A percentile compares a stretch with the other conserved stretches of the same genome.
phyloP scores from a whole-genome alignment of 1,140 invertebrate species.

The Cardiocondyla obscurior region DNA sequence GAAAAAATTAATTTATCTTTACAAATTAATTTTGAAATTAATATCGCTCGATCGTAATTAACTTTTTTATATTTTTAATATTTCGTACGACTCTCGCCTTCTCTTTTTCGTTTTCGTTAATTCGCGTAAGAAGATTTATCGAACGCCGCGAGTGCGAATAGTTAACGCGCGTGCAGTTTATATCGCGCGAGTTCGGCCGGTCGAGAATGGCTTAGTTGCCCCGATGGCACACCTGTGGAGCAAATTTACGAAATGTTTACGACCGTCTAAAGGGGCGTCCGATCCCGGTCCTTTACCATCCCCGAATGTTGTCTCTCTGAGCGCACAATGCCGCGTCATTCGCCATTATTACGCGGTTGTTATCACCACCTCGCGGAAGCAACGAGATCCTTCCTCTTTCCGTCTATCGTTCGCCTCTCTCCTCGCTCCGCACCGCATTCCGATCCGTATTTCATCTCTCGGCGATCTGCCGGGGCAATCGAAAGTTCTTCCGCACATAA shows the following conservation, averaged over 20 bases:
- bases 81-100: not conserved
- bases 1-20: too few relatives aligned
- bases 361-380: constrained; percentile 74
- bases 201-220: constrained; percentile 80
- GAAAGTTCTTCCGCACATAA: not conserved
- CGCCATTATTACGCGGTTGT: constrained; percentile 78
- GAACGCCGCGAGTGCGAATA: constrained; percentile 21
- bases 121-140: constrained; percentile 34
- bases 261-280: constrained; percentile 80
- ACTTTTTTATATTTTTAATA: not conserved
- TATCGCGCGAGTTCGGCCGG: constrained; percentile 72
- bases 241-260: constrained; percentile 85
- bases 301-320: constrained; percentile 67
- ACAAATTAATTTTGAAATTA: too few relatives aligned
- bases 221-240: constrained; percentile 84
- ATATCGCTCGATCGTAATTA: too few relatives aligned
- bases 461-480: not conserved
- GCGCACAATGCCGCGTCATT: constrained; percentile 79
- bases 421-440: not conserved
- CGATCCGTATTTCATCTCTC: not conserved
- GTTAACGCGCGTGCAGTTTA: constrained; percentile 48
- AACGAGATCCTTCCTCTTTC: constrained; percentile 57
- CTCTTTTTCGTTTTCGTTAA: not conserved
- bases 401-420: constrained; percentile 31
- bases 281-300: constrained; percentile 64